A percentile compares a stretch with the other conserved stretches of the same genome.
Evolutionary conservation across 2,113 vertebrate genomes (phyloP).

Genomic region (Coreoperca whiteheadi): DNA sequence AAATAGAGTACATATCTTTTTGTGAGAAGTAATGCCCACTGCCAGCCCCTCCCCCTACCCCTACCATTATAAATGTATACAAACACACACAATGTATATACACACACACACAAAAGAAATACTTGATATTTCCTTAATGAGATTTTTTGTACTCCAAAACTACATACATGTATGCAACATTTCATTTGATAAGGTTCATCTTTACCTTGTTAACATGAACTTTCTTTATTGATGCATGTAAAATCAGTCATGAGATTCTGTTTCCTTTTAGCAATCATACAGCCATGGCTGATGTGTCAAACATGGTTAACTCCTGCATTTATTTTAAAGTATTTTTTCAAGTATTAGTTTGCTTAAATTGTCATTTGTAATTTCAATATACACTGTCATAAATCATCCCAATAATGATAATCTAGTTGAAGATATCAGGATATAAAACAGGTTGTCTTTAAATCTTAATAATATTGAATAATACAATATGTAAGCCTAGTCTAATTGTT

Average conservation of each 20-base stretch:
- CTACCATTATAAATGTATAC: too few relatives aligned
- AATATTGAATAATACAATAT: constrained; percentile 8
- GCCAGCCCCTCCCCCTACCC: too few relatives aligned
- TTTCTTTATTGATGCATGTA: neutral
- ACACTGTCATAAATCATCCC: neutral
- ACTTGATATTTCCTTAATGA: neutral
- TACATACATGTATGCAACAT: too few relatives aligned
- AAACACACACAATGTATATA: neutral
- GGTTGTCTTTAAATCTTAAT: constrained; percentile 3
- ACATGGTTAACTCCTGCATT: neutral
- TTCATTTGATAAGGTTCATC: neutral
- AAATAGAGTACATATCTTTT: neutral
- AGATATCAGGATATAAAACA: neutral
- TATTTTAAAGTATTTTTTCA: neutral
- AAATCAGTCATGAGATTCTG: constrained; percentile 3
- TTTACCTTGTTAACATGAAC: neutral
- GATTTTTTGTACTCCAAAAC: neutral
- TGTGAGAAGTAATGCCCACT: too few relatives aligned
- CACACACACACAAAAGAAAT: neutral
- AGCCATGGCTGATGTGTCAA: neutral
- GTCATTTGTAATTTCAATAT: neutral
- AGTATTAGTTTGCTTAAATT: neutral
- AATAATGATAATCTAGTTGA: neutral
- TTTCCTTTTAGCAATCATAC: neutral
- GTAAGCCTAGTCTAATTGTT: constrained; percentile 25